Evolutionary conservation across 1,140 invertebrate genomes (phyloP).

Genomic region (Drosophila sproati): DNA sequence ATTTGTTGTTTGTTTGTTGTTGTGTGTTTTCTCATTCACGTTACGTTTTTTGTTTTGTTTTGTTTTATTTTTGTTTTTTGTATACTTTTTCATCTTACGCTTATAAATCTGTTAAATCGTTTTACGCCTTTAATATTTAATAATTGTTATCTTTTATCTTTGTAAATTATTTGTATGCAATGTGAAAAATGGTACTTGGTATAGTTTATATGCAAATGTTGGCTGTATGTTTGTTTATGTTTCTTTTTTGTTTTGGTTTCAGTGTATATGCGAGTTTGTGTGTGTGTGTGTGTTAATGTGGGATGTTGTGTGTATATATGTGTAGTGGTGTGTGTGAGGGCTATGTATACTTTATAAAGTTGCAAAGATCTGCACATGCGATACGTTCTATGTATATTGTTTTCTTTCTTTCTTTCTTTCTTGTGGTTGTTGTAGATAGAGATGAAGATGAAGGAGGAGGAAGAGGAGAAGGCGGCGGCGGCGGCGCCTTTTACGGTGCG

Average conservation of each 20-base stretch:
- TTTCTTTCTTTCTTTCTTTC: background rate
- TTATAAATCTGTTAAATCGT: constrained; percentile 81
- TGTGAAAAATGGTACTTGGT: constrained; percentile 81
- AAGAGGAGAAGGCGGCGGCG: constrained; percentile 22
- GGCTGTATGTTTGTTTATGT: constrained; percentile 59
- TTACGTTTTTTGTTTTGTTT: constrained; percentile 62
- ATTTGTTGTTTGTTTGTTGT: constrained; percentile 71
- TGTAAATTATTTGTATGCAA: constrained; percentile 80
- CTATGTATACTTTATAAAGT: constrained; percentile 31
- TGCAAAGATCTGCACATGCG: constrained; percentile 11
- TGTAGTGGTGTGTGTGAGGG: constrained; percentile 9
- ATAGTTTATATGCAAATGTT: constrained; percentile 76
- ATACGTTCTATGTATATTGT: constrained; percentile 10
- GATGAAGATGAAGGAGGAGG: constrained; percentile 11
- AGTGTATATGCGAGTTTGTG: constrained; percentile 16
- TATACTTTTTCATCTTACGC: constrained; percentile 66
- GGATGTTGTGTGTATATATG: constrained; percentile 34
- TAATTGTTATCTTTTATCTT: constrained; percentile 82
- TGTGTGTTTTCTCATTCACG: constrained; percentile 72
- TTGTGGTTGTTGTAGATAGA: background rate
- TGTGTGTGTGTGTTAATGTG: constrained; percentile 28
- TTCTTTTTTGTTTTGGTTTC: constrained; percentile 43
- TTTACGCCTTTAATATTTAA: constrained; percentile 83
- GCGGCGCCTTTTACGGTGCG: constrained; percentile 42
- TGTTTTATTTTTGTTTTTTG: constrained; percentile 35